phyloP scores from a whole-genome alignment of 92 coral and sea anemone genomes.

The Siderastrea siderea region DNA sequence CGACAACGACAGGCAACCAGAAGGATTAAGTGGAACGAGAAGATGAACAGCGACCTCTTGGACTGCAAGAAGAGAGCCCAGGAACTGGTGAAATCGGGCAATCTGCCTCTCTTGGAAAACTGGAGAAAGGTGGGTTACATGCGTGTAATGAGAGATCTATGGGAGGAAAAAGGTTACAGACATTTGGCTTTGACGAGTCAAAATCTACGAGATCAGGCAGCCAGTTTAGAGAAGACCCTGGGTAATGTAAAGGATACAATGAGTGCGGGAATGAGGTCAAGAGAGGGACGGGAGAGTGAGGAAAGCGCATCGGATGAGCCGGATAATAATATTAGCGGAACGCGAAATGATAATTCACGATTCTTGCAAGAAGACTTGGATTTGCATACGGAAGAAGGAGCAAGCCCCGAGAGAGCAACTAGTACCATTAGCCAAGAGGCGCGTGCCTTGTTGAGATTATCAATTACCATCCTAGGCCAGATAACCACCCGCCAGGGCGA shows the following conservation, averaged over 20 bases:
- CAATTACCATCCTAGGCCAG: neutral
- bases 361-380: neutral
- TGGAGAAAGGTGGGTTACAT: conserved; percentile 24
- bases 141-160: conserved; percentile 7
- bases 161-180: conserved; percentile 2
- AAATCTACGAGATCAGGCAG: conserved; percentile 36
- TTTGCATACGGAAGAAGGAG: conserved; percentile 5
- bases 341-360: neutral
- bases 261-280: neutral
- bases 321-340: neutral
- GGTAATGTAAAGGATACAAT: neutral
- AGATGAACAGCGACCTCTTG: conserved; percentile 21
- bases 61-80: conserved; percentile 40
- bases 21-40: conserved; percentile 12
- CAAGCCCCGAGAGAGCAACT: neutral
- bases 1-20: neutral
- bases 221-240: conserved; percentile 27
- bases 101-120: conserved; percentile 29
- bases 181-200: conserved; percentile 22
- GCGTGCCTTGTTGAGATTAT: neutral
- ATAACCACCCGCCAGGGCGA: neutral
- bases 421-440: conserved; percentile 3
- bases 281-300: neutral
- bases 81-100: conserved; percentile 25
- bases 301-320: neutral